These are phyloP conservation scores for Spodoptera frugiperda DNA, from an alignment of 1,140 invertebrate species.

Conservation along the genomic window DNA sequence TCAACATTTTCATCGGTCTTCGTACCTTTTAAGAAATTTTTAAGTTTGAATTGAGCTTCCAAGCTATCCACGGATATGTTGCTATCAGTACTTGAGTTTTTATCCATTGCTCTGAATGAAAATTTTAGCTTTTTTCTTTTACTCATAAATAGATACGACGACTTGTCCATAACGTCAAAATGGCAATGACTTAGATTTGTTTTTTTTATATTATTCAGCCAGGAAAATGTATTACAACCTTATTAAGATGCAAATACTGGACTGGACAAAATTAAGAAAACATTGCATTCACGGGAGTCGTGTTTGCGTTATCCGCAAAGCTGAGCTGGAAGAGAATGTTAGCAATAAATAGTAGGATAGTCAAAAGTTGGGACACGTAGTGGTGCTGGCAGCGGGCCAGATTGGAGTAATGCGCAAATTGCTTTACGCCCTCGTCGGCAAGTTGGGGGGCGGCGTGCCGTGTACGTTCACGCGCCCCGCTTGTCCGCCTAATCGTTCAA, in stretches of 20 bases:
- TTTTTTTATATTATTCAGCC: slow-evolving; percentile 14
- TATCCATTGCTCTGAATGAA: slow-evolving; percentile 63
- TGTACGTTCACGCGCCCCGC: slow-evolving; percentile 10
- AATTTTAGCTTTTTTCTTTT: slow-evolving; percentile 57
- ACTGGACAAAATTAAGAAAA: slow-evolving; percentile 2
- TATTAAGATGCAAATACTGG: not conserved
- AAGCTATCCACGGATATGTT: slow-evolving; percentile 77
- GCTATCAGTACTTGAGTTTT: slow-evolving; percentile 64
- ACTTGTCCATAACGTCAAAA: slow-evolving; percentile 56
- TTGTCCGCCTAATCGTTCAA: not conserved
- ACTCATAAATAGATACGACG: slow-evolving; percentile 64
- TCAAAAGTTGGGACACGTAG: slow-evolving; percentile 53
- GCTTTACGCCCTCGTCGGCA: slow-evolving; percentile 39
- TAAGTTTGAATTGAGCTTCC: slow-evolving; percentile 66
- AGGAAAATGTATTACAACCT: not conserved
- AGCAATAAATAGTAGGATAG: slow-evolving; percentile 50
- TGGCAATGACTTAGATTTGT: slow-evolving; percentile 21
- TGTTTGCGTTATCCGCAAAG: slow-evolving; percentile 30
- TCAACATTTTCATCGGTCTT: slow-evolving; percentile 64
- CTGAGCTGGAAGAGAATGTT: not conserved
- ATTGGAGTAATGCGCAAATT: slow-evolving; percentile 46
- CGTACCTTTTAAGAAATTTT: slow-evolving; percentile 56
- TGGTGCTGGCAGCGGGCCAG: slow-evolving; percentile 45
- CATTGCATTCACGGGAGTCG: not conserved
- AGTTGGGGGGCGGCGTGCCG: not conserved